Base-by-base conservation (phyloP, 2,113 vertebrate genomes). In the Oreochromis aureus region DNA sequence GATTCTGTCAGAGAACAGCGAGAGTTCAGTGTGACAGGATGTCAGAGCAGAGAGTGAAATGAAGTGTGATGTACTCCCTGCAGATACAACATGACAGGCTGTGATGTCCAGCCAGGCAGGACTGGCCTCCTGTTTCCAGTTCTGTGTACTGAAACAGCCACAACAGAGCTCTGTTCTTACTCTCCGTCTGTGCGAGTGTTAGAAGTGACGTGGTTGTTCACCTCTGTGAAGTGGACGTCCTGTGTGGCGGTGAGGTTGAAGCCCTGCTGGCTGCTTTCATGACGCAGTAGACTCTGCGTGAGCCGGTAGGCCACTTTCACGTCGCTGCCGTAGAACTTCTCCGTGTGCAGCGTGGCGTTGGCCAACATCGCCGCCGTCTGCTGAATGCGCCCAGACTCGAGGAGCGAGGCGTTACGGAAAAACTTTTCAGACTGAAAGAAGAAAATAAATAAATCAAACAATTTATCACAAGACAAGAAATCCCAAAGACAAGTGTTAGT, bases 151-250 rank as follows among this genome's bases (percentile, higher is more conserved):
- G 27, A 19, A 34, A 51, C 19, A 80, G 13, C 16, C 6, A 5
- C 30, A 41, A 12, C 27, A 36, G 48, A 48, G 15, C 36, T 19
- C 16, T 51, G 84, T 53, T 80, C 18, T 34, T 27, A 22, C 59
- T 80, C 13, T 51, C n/a, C 3, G 3, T 39, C 54, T 34, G 46
- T 32, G n/a, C 22, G 5, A 27, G 24, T 32, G 13, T 56, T 76
- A 76, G 16, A 51, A 32, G 16, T 32, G 18, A 30, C 3, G 61
- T 27, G 41, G 2, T 3, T 46, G 88, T 10, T 89, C 92, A 99
- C 98, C 98, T 99, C 98, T 0, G 98, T 99, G 94, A 99, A 99
- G 92, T 98, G 97, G 55, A 98, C 97, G 1, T 99, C 98, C 95
- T 99, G 98, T 0, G 98, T 99, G 79, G 98, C 98, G 0, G 98